Evolutionary conservation across 64 coral and sea anemone genomes (phyloP), one percentile per base, ranked within the genome.

Genomic region (Montipora capricornis): DNA sequence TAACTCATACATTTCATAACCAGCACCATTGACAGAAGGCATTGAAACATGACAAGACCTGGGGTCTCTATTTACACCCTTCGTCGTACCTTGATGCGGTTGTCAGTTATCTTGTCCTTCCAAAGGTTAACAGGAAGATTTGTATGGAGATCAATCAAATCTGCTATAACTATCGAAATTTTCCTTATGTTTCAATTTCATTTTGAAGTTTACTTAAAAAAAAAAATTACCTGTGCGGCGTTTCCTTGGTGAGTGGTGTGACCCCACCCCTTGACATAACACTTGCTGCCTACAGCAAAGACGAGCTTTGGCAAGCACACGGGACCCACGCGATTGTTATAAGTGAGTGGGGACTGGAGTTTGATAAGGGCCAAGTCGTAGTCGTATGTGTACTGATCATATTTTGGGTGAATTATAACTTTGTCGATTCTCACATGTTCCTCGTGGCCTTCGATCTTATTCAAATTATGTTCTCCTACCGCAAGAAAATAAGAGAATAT

Each of bases 341-440:
- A 96, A 3, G 67, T 90, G 16, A 97, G 17, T 9, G 92, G 75
- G 9, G 88, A 94, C 47, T 91, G 87, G 10, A 97, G 88, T 59
- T 97, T 97, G 44, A 97, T 75, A 19, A 97, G 80, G 22, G 95
- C 95, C 26, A 97, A 47, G 74, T 97, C 95, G 44, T 96, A 96
- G 47, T 96, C 95, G 3, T 96, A 64, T 13, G 91, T 96, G 0
- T 91, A 68, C 20, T 66, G 24, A 8, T 47, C 47, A 73, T 96
- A 96, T 6, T 84, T 9, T 8, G 92, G 95, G 57, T 96, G 95
- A 4, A 57, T 51, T 45, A 96, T 88, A 44, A 96, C 91, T 44
- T 78, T 79, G 8, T 97, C 92, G 69, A 97, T 94, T 24, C 53
- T 62, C 5, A 77, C 69, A 44, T 78, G 37, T 44, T 97, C 92